These are phyloP conservation scores for Mesocentrotus franciscanus DNA, from an alignment of 53 echinoderm and acorn worm genomes.

Conservation along the genomic window DNA sequence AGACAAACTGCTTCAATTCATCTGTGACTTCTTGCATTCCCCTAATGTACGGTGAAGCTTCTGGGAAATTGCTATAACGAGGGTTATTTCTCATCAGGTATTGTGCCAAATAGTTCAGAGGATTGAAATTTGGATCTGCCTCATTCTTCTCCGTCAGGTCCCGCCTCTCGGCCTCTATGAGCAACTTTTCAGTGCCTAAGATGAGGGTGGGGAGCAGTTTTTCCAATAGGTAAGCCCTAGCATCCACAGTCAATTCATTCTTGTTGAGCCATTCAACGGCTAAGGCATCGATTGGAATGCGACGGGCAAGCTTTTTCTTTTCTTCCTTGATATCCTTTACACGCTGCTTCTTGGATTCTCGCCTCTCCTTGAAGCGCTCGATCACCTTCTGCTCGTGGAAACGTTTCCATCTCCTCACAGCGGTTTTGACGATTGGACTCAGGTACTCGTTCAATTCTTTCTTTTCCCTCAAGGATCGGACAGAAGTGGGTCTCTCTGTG, in stretches of 20 bases:
- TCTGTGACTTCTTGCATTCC: slow-evolving; percentile 94
- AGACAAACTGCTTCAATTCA: slow-evolving; percentile 94
- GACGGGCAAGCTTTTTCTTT: slow-evolving; percentile 84
- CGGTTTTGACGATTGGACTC: slow-evolving; percentile 89
- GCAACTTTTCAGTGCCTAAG: slow-evolving; percentile 92
- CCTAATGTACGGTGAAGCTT: slow-evolving; percentile 96
- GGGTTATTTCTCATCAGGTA: slow-evolving; percentile 99
- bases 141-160: slow-evolving; percentile 82
- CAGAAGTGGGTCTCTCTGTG: slow-evolving; percentile 52
- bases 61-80: slow-evolving; percentile 95
- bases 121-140: slow-evolving; percentile 88
- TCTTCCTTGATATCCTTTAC: slow-evolving; percentile 82
- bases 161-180: slow-evolving; percentile 86
- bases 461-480: slow-evolving; percentile 61
- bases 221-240: slow-evolving; percentile 91
- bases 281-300: slow-evolving; percentile 89
- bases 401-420: slow-evolving; percentile 97
- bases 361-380: slow-evolving; percentile 87
- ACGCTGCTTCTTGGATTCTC: slow-evolving; percentile 74
- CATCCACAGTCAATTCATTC: slow-evolving; percentile 91
- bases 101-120: slow-evolving; percentile 93
- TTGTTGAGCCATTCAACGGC: slow-evolving; percentile 93
- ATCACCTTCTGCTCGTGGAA: slow-evolving; percentile 96
- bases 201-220: slow-evolving; percentile 96
- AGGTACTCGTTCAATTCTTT: slow-evolving; percentile 90